Base-by-base conservation (phyloP, 2,888 invertebrate species). In the Mayetiola destructor region DNA sequence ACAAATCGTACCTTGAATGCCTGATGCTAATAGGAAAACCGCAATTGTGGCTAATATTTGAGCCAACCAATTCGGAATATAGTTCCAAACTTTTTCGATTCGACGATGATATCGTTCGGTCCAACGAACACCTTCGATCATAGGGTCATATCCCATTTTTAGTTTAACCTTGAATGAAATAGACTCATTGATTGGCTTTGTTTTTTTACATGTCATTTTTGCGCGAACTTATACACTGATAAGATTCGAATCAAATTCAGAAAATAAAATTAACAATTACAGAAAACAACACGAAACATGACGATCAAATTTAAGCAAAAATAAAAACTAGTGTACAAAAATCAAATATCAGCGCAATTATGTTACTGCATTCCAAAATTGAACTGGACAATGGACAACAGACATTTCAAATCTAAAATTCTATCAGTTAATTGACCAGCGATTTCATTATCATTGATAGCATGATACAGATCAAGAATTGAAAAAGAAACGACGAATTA, bases 1-100 rank as follows among this genome's bases (percentile, higher is more conserved):
- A 35, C 12, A 10, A 35, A 12, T 35, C 35, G n/a, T 66, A 81
- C 82, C 82, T 73, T 80, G 75, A 37, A 81, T 70, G 0, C 80
- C 79, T 10, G 81, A 73, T 55, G 82, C 82, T 42, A 82, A 73
- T 14, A 78, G 72, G 64, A 82, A 81, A 21, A 82, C 72, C 1
- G 80, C 79, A 0, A 80, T 63, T 0, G 80, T 79, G 0, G 78
- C 80, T 14, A 82, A 70, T 56, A 77, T 68, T 3, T 76, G 75
- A 27, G 74, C 75, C 5, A 81, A 64, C 59, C 74, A 75, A 5
- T 74, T 73, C 0, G 82, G 82, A 5, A 82, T 57, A 60, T 71
- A 74, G 29, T 72, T 70, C 69, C 81, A 81, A 62, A 77, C 70
- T 59, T 75, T 76, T 56, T 79, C 77, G 27, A 82, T 61, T 2